Evolutionary conservation across 2,888 invertebrate species (phyloP), one percentile per base, ranked within the genome.

Genomic region (Electrophaes corylata): DNA sequence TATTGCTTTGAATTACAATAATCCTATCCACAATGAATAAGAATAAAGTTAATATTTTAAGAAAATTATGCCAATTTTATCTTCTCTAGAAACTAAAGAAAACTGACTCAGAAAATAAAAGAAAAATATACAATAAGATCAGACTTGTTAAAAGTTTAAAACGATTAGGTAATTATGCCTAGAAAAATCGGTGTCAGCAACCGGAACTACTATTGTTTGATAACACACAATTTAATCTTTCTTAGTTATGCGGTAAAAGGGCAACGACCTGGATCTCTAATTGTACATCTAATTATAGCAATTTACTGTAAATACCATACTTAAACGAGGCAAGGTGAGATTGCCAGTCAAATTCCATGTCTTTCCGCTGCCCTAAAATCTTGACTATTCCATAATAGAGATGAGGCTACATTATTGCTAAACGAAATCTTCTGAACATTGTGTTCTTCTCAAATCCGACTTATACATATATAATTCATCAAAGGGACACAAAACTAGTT

Each of bases 281-380:
- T 50, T 54, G 19, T 43, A 44, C 39, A 23, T 41, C 39, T 64
- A 57, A 59, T 53, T 51, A 66, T 19, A 29, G 49, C 57, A 59
- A 58, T 62, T 64, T 57, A 39, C 47, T 47, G 14, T 54, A 60
- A 58, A 58, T 18, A 40, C 47, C 39, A 49, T 43, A 46, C 51
- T 52, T 45, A 35, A 44, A 54, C 43, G 50, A 45, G 12, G 19
- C 19, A 26, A 45, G 50, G 50, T 51, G 39, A 55, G 50, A 50
- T 43, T 53, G 41, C 20, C 47, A 50, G 54, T 53, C 40, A 55
- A 51, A 55, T 53, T 47, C 52, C 51, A 51, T 19, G 53, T 51
- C 45, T 52, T 54, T 60, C 48, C 39, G 60, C 44, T 57, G 66
- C 11, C 53, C 62, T 66, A 66, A 66, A 62, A 66, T 66, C 44